Evolutionary conservation across 2,113 vertebrate genomes (phyloP).

Genomic region (Uria aalge): DNA sequence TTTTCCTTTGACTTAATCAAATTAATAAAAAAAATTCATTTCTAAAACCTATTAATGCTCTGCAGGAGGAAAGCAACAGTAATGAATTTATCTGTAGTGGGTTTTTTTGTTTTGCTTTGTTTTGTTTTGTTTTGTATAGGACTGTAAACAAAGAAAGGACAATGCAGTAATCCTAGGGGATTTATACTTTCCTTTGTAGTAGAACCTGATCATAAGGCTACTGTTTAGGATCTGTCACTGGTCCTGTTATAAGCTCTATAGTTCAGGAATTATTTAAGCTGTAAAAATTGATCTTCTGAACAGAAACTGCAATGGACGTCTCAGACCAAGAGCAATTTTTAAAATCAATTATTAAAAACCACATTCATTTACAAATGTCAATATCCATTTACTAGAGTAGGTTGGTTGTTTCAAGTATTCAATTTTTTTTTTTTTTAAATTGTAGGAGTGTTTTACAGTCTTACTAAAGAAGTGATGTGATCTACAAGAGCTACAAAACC

Average conservation of each 20-base stretch:
- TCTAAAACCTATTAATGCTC: constrained; percentile 64
- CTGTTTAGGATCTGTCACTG: not conserved
- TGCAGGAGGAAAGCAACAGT: constrained; percentile 26
- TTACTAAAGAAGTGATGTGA: not conserved
- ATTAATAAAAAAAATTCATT: constrained; percentile 75
- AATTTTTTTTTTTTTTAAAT: not conserved
- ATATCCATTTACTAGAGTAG: not conserved
- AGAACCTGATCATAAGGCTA: not conserved
- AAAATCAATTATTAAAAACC: not conserved
- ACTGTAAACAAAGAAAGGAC: not conserved
- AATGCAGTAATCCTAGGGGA: not conserved
- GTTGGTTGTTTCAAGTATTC: not conserved
- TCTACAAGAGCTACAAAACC: not conserved
- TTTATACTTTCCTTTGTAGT: not conserved
- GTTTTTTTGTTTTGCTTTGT: not conserved
- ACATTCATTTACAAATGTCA: not conserved
- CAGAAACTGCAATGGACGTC: not conserved
- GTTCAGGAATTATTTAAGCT: not conserved
- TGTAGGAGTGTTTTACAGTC: not conserved
- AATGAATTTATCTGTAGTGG: constrained; percentile 32
- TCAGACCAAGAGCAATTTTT: not conserved
- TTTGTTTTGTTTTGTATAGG: not conserved
- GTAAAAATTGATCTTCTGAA: not conserved
- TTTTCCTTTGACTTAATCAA: constrained; percentile 73
- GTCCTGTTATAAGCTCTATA: not conserved